phyloP scores from a whole-genome alignment of 2,797 vertebrate species.

The Poecilia wingei region DNA sequence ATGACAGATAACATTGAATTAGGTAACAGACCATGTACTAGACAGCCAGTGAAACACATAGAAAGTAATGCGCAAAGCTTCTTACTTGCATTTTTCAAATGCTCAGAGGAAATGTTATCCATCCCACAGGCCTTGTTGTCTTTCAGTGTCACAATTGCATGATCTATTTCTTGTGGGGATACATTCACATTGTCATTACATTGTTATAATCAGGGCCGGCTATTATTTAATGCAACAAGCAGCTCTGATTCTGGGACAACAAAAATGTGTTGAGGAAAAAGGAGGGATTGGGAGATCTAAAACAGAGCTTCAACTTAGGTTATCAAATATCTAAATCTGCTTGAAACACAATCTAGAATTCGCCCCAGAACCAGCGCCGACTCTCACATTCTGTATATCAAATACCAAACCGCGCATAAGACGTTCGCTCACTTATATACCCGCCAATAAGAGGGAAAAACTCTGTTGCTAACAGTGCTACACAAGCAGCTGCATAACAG shows the following conservation, averaged over 20 bases:
- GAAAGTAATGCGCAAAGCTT: no score
- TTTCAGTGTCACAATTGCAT: no score
- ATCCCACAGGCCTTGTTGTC: no score
- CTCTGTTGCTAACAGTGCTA: conserved; percentile 59
- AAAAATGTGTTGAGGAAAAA: background rate
- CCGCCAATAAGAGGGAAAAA: conserved; percentile 41
- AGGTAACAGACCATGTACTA: no score
- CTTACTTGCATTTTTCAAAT: no score
- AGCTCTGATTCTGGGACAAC: conserved; percentile 18
- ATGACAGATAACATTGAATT: no score
- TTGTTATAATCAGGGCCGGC: conserved; percentile 40
- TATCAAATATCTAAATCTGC: conserved; percentile 31
- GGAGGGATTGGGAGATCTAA: conserved; percentile 1
- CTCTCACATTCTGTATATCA: conserved; percentile 38
- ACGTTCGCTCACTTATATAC: conserved; percentile 23
- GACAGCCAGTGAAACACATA: no score
- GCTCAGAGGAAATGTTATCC: no score
- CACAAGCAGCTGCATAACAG: conserved; percentile 76
- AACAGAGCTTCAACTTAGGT: conserved; percentile 46
- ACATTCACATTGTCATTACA: no score
- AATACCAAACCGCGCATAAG: conserved; percentile 28
- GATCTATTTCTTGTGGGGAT: no score
- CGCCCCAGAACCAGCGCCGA: conserved; percentile 25
- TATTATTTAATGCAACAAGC: conserved; percentile 53
- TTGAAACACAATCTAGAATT: conserved; percentile 44